Evolutionary conservation across 2,797 vertebrate species (phyloP), one percentile per base, ranked within the genome.

Genomic region (Fundulus diaphanus): DNA sequence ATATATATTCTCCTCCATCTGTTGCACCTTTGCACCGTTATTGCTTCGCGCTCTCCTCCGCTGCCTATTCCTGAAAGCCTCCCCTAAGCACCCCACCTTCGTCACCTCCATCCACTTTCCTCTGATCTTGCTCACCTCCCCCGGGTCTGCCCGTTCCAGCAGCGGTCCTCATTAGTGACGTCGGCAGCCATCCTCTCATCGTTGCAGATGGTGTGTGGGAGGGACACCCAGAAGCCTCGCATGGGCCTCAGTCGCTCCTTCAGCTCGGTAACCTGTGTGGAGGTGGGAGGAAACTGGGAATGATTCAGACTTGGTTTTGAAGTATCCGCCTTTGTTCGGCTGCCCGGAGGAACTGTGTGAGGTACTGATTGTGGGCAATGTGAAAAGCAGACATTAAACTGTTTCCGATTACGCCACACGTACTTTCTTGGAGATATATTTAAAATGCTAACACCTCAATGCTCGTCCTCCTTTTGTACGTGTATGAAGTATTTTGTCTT

Each of bases 101-200:
- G 13, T 40, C 52, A 46, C 51, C 63, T 69, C 66, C 59, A 44
- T 63, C 61, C 68, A 31, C 51, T 72, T 80, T 77, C 42, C 77
- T 81, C 73, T 76, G 76, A 79, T 89, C 85, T 78, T 9, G n/a
- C 94, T 92, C 88, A 96, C 96, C 96, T 95, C 91, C 96, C 96
- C 70, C 95, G 93, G 48, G 92, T 95, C 83, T 96, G 95, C 73
- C 97, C 97, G 0, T 97, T 98, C 97, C 97, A 98, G 94, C 97
- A 97, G 71, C 92, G 94, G 9, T 96, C 95, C 78, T 97, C 96
- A 63, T 96, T 96, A 27, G 95, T 95, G 89, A 96, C 88, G 78
- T 96, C 96, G 0, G 95, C 93, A 0, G 96, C 95, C 91, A 96
- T 94, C 82, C 93, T 95, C 52, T 96, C 93, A 69, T 97, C 96